Evolutionary conservation across 1,140 invertebrate species (phyloP).

Genomic region (Drosophila pruinosa): DNA sequence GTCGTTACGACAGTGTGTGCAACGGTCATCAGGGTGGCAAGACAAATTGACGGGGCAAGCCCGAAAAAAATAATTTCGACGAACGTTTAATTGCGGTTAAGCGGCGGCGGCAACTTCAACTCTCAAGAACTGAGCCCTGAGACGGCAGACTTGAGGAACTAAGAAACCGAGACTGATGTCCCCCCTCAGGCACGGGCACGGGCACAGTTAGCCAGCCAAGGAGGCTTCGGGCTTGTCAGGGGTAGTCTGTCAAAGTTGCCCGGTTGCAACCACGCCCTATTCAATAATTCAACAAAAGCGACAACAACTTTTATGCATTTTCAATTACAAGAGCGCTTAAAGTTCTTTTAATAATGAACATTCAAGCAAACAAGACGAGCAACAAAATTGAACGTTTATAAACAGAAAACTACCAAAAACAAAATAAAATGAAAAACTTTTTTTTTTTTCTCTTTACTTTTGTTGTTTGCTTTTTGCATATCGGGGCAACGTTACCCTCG

Average conservation of each 20-base stretch:
- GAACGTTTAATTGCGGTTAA: conserved; percentile 76
- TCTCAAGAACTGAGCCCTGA: conserved; percentile 10
- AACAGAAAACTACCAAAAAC: not conserved
- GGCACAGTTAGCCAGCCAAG: not conserved
- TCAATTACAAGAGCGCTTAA: conserved; percentile 60
- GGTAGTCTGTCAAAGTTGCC: conserved; percentile 49
- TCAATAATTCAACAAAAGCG: conserved; percentile 74
- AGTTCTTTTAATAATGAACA: conserved; percentile 42
- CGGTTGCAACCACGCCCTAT: conserved; percentile 60
- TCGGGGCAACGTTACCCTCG: conserved; percentile 67
- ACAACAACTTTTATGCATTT: conserved; percentile 66
- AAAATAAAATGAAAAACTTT: conserved; percentile 8
- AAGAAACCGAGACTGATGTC: conserved; percentile 22
- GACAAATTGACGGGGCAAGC: conserved; percentile 66
- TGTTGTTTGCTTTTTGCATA: conserved; percentile 35
- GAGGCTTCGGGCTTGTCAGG: conserved; percentile 18
- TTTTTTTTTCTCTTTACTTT: not conserved
- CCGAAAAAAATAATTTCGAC: conserved; percentile 65
- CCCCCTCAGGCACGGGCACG: conserved; percentile 16
- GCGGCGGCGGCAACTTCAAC: conserved; percentile 57
- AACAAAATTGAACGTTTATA: not conserved
- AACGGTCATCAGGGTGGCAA: conserved; percentile 57
- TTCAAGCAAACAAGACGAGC: conserved; percentile 1
- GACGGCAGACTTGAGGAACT: not conserved
- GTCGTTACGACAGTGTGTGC: conserved; percentile 17